These are phyloP conservation scores for Metopia argyrocephala DNA, from an alignment of 2,888 invertebrate species.

Conservation along the genomic window DNA sequence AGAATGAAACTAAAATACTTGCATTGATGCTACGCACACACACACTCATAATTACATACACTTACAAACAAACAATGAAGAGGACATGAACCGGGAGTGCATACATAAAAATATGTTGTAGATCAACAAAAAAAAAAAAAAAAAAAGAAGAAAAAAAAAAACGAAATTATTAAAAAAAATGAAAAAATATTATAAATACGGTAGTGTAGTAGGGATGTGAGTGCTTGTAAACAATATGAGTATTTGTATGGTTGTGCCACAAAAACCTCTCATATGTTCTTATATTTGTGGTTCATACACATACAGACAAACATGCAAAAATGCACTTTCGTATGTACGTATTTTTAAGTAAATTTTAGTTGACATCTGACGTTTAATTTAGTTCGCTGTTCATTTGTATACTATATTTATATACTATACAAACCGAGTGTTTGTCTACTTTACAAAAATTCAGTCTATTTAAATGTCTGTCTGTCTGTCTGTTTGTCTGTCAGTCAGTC, in stretches of 20 bases:
- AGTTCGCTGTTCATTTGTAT: slow-evolving; percentile 52
- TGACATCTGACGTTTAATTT: slow-evolving; percentile 62
- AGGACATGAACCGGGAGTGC: neutral
- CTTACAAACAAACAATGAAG: neutral
- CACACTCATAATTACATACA: neutral
- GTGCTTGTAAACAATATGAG: too few relatives aligned
- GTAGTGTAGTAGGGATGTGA: too few relatives aligned
- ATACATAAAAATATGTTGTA: too few relatives aligned
- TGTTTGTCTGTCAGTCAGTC: too few relatives aligned
- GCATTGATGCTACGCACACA: neutral
- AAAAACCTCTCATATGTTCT: too few relatives aligned
- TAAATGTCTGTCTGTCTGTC: neutral
- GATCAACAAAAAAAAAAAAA: too few relatives aligned
- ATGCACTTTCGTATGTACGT: neutral
- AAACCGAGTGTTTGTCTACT: slow-evolving; percentile 19
- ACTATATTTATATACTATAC: slow-evolving; percentile 30
- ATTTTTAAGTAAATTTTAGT: slow-evolving; percentile 52
- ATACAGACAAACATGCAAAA: neutral
- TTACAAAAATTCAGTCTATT: neutral
- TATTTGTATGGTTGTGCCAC: too few relatives aligned
- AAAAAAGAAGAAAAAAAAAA: too few relatives aligned
- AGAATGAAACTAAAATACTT: slow-evolving; percentile 13
- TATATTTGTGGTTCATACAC: neutral
- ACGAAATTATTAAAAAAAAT: too few relatives aligned
- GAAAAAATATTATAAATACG: too few relatives aligned